phyloP scores from a whole-genome alignment of 35 echinoderm and acorn worm genomes.

The Strongylocentrotus purpuratus region DNA sequence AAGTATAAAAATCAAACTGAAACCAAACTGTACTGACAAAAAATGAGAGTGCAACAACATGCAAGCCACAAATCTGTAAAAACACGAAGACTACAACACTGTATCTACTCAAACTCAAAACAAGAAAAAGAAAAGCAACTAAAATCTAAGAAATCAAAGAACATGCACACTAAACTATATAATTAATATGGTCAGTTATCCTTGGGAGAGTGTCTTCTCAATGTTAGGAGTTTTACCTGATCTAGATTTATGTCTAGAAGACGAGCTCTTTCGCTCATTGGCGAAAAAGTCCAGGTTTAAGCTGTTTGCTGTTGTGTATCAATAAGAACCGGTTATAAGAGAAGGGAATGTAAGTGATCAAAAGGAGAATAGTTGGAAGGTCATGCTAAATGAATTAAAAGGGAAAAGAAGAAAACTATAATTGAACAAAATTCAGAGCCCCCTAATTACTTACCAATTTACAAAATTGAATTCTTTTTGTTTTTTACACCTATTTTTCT shows the following conservation, averaged over 20 bases:
- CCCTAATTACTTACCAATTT: no score
- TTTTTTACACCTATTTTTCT: no score
- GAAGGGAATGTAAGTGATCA: not conserved
- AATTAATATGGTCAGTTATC: not conserved
- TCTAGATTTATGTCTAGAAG: slow-evolving; percentile 78
- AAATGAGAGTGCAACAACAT: not conserved
- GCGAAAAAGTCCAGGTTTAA: slow-evolving; percentile 99
- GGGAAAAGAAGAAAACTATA: not conserved
- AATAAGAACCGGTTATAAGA: not conserved
- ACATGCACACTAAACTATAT: not conserved
- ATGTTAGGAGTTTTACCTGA: slow-evolving; percentile 77
- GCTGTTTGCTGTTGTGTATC: slow-evolving; percentile 87
- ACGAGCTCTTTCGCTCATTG: slow-evolving; percentile 79
- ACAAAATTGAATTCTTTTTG: no score
- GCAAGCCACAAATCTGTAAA: not conserved
- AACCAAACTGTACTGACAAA: not conserved
- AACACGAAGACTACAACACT: not conserved
- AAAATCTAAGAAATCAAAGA: not conserved
- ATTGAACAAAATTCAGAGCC: no score
- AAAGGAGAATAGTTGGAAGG: not conserved
- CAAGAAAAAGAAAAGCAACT: not conserved
- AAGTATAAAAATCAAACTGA: not conserved
- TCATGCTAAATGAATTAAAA: not conserved
- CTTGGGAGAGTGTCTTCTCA: not conserved
- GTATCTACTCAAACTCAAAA: not conserved